Conservation (phyloP, 2,797 vertebrate genomes). For the Carcharodon carcharias region DNA sequence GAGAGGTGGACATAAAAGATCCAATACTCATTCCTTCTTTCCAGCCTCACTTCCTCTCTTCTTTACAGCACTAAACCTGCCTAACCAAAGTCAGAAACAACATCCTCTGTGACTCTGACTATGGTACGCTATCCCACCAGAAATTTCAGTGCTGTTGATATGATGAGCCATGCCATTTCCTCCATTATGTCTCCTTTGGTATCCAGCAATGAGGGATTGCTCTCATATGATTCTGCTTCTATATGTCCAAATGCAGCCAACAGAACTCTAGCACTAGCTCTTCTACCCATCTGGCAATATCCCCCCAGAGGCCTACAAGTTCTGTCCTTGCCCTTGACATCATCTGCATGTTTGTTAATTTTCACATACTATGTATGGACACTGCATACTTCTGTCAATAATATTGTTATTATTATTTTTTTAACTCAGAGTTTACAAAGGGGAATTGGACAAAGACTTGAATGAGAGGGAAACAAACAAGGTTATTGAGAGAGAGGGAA, state of each 20-base stretch:
- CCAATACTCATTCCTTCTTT: neutral
- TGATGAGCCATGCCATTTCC: neutral
- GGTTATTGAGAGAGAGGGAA: no score
- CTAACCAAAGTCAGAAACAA: neutral
- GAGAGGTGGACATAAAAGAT: neutral
- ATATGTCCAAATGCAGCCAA: neutral
- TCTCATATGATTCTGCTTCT: neutral
- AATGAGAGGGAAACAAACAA: no score
- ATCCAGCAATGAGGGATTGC: neutral
- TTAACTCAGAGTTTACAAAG: no score
- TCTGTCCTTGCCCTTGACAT: neutral
- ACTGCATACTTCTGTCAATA: no score
- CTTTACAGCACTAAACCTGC: neutral
- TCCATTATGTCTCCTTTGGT: neutral
- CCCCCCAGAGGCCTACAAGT: neutral
- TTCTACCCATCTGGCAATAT: neutral
- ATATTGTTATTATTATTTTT: no score
- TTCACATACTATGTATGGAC: neutral
- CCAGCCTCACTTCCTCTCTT: neutral
- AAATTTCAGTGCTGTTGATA: neutral
- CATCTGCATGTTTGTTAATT: neutral
- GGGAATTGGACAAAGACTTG: no score
- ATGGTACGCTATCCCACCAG: neutral
- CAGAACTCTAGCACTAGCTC: neutral
- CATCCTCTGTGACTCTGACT: neutral